Base-by-base conservation (phyloP, 2,888 invertebrate species). In the Colletes collaris region DNA sequence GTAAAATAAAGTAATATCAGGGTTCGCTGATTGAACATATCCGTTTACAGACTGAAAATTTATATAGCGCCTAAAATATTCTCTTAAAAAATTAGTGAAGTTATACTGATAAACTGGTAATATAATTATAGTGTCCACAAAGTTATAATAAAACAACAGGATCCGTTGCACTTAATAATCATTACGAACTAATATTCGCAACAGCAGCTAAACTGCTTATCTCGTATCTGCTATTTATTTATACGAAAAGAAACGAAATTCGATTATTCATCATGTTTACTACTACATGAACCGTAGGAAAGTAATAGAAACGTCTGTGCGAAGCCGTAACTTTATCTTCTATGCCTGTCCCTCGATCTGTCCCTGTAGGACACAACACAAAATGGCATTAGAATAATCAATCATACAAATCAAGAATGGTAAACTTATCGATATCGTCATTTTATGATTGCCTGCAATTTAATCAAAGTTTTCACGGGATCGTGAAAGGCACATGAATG, bases 311-410 rank as follows among this genome's bases (percentile, higher is more conserved):
- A 85, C 80, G 63, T 85, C 85, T 83, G 87, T 78, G 87, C 84
- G 86, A 86, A 86, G 88, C 85, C 87, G 81, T 87, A 85, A 90
- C 87, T 88, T 87, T 92, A 92, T 92, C 92, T 91, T 92, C 91
- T 92, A 92, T 89, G 89, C 86, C 88, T 92, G 90, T 90, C 88
- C 92, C 89, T 92, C 88, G 92, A 90, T 89, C 91, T 92, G 90
- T 91, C 89, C 89, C 92, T 92, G 92, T 89, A 89, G 89, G 88
- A 90, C 88, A 89, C 79, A 90, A 90, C 81, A 91, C 76, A 91
- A 90, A 87, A 88, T 89, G 89, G 86, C 81, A 84, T 86, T 82
- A 86, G 75, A 46, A 46, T 46, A 46, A 79, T 76, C 67, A 78
- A 81, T 62, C 49, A 52, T 58, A 58, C 55, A 63, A 76, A 60